phyloP scores from a whole-genome alignment of 2,888 invertebrate species.

The Chesias legatella region DNA sequence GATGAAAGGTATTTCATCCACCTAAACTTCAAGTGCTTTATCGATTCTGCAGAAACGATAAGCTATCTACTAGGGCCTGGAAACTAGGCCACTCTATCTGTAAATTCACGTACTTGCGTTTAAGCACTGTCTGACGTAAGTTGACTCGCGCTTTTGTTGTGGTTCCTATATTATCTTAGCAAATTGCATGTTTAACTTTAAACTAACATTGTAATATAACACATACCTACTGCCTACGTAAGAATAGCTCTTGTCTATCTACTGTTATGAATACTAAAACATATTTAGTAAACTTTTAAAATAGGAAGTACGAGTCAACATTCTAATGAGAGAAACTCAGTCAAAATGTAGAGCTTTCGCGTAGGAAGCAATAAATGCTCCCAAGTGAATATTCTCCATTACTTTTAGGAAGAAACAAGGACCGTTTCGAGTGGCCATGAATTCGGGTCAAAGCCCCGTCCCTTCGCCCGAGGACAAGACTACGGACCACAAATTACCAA shows the following conservation, averaged over 20 bases:
- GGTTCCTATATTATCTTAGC: constrained; percentile 33
- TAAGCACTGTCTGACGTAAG: constrained; percentile 46
- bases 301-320: background rate
- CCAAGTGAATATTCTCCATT: constrained; percentile 13
- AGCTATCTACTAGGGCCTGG: constrained; percentile 54
- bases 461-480: constrained; percentile 28
- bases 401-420: constrained; percentile 7
- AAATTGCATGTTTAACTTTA: constrained; percentile 7
- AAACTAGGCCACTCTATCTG: constrained; percentile 65
- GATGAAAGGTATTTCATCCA: no score
- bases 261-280: no score
- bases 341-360: constrained; percentile 6
- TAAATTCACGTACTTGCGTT: constrained; percentile 41
- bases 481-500: constrained; percentile 30
- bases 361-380: constrained; percentile 5
- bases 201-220: background rate
- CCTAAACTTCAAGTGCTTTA: constrained; percentile 52
- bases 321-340: constrained; percentile 6
- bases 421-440: constrained; percentile 38
- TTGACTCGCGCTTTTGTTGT: constrained; percentile 47
- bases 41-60: constrained; percentile 61
- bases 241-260: no score
- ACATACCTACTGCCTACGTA: no score
- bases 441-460: constrained; percentile 60
- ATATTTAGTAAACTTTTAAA: no score